Evolutionary conservation across 1,140 invertebrate genomes (phyloP).

Genomic region (Hylyphantes graminicola): DNA sequence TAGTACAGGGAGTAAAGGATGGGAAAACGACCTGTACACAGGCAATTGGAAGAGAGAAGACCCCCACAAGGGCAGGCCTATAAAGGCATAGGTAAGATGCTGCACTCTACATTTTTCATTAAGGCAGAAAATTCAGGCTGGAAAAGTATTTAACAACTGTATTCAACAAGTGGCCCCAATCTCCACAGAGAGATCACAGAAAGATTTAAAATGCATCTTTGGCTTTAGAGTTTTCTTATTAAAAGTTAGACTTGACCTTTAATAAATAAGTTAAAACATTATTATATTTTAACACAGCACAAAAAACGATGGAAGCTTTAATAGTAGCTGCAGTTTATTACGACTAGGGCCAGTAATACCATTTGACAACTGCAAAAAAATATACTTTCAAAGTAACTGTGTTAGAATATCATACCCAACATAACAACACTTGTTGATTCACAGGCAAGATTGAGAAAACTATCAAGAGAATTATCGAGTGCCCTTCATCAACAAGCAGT

Average conservation of each 20-base stretch:
- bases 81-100: constrained; percentile 58
- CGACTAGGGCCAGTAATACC: constrained; percentile 48
- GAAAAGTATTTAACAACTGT: constrained; percentile 56
- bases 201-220: constrained; percentile 39
- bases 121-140: constrained; percentile 61
- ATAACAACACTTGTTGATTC: constrained; percentile 18
- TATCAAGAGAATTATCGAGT: constrained; percentile 19
- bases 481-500: constrained; percentile 44
- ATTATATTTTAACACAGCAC: constrained; percentile 49
- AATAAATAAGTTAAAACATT: constrained; percentile 49
- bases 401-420: not conserved
- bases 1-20: constrained; percentile 29
- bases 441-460: constrained; percentile 20
- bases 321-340: constrained; percentile 37
- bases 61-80: constrained; percentile 33
- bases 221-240: constrained; percentile 42
- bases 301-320: constrained; percentile 48
- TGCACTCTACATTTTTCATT: constrained; percentile 51
- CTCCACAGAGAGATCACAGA: constrained; percentile 59
- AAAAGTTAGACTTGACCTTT: constrained; percentile 33
- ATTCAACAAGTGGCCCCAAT: constrained; percentile 61
- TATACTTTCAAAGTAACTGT: constrained; percentile 46
- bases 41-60: constrained; percentile 45
- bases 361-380: constrained; percentile 43
- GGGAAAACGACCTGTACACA: constrained; percentile 47